phyloP scores from a whole-genome alignment of 2,888 invertebrate genomes.

The Drosophila seclusa region DNA sequence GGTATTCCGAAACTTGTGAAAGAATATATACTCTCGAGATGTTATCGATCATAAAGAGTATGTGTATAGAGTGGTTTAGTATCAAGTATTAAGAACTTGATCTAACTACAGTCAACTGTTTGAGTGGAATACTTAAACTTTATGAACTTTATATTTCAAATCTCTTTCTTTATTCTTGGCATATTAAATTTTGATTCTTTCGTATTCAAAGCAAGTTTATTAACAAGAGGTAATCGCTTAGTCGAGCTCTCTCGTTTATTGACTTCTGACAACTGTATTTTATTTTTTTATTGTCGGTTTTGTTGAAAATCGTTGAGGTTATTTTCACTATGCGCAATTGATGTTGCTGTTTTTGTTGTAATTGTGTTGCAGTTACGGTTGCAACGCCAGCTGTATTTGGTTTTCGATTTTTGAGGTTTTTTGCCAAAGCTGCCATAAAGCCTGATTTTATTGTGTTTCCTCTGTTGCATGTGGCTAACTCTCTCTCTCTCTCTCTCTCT shows the following conservation, averaged over 20 bases:
- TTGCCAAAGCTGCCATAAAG: conserved; percentile 64
- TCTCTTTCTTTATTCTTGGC: not conserved
- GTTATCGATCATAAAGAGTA: not conserved
- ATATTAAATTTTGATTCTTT: not conserved
- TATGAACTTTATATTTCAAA: not conserved
- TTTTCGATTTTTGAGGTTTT: conserved; percentile 59
- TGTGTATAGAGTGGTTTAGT: not conserved
- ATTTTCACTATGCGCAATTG: conserved; percentile 11
- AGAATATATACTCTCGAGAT: not conserved
- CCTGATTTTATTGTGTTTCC: conserved; percentile 69
- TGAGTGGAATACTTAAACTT: not conserved
- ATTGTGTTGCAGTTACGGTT: conserved; percentile 49
- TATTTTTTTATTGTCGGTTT: conserved; percentile 16
- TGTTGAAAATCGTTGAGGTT: conserved; percentile 53
- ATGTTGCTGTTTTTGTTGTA: conserved; percentile 24
- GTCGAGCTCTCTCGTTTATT: conserved; percentile 13
- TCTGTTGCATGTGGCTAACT: conserved; percentile 25
- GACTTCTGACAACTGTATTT: not conserved
- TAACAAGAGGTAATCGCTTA: conserved; percentile 3
- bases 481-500: conserved; percentile 11
- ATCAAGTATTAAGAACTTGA: not conserved
- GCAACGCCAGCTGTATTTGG: conserved; percentile 48
- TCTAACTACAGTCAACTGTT: not conserved
- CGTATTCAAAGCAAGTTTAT: not conserved
- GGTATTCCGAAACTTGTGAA: not conserved